A percentile compares a stretch with the other conserved stretches of the same genome.
phyloP scores from a whole-genome alignment of 2,113 vertebrate genomes.

The Anolis sagrei region DNA sequence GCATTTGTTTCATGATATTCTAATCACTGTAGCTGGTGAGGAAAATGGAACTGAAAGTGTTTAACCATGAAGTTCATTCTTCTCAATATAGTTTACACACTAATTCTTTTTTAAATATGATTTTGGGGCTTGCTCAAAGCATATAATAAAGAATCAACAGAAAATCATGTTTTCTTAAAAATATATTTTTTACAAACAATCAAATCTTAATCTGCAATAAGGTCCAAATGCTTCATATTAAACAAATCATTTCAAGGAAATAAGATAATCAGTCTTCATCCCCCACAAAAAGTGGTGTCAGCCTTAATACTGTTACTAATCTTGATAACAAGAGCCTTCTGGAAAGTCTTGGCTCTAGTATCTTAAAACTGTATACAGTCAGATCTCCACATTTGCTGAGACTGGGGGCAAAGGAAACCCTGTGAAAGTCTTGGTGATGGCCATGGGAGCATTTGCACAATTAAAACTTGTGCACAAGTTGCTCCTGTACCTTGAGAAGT shows the following conservation, averaged over 20 bases:
- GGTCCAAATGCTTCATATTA: not conserved
- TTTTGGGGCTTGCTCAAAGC: not conserved
- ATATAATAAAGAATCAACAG: not conserved
- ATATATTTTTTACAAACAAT: not conserved
- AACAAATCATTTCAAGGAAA: not conserved
- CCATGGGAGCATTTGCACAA: no score
- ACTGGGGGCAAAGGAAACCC: no score
- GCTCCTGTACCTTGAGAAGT: no score
- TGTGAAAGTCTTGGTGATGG: no score
- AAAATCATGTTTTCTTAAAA: not conserved
- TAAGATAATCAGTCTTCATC: not conserved
- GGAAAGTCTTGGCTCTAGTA: not conserved
- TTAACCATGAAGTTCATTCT: not conserved
- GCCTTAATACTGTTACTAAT: not conserved
- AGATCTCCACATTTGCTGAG: no score
- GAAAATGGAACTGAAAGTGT: not conserved
- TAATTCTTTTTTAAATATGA: not conserved
- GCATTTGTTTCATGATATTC: not conserved
- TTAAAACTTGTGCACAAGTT: no score
- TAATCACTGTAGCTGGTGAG: not conserved
- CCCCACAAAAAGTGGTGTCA: not conserved
- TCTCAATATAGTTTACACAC: not conserved
- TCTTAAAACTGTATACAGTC: not conserved
- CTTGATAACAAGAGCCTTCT: not conserved
- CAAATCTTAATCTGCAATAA: not conserved